These are phyloP conservation scores for Tanypteryx hageni DNA, from an alignment of 2,888 invertebrate species.

Conservation along the genomic window DNA sequence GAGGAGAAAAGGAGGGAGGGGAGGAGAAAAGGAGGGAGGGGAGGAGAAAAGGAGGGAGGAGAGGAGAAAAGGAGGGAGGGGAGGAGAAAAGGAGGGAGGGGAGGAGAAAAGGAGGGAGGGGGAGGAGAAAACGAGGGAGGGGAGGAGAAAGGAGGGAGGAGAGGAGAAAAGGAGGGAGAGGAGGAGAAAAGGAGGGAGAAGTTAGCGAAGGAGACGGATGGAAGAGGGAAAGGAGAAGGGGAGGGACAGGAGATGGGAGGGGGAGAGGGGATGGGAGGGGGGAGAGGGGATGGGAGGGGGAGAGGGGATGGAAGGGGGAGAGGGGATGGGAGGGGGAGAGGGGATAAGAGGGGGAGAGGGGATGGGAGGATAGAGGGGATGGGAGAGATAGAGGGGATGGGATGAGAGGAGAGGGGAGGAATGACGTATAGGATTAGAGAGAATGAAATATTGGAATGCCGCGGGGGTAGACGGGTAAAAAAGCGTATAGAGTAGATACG, in stretches of 20 bases:
- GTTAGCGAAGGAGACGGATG: neutral
- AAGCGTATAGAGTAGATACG: neutral
- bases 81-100: neutral
- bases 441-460: constrained; percentile 9
- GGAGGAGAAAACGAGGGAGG: too few species aligned
- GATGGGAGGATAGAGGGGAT: neutral
- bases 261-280: too few species aligned
- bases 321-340: neutral
- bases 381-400: too few species aligned
- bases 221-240: neutral
- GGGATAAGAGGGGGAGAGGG: neutral
- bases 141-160: neutral
- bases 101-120: neutral
- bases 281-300: neutral
- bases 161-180: too few species aligned
- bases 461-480: neutral
- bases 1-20: too few species aligned
- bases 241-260: neutral
- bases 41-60: too few species aligned
- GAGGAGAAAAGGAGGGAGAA: too few species aligned
- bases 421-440: neutral
- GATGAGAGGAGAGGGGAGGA: neutral
- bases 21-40: neutral
- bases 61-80: too few species aligned
- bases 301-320: neutral